Evolutionary conservation across 2,888 invertebrate species (phyloP).

Genomic region (Troides aeacus): DNA sequence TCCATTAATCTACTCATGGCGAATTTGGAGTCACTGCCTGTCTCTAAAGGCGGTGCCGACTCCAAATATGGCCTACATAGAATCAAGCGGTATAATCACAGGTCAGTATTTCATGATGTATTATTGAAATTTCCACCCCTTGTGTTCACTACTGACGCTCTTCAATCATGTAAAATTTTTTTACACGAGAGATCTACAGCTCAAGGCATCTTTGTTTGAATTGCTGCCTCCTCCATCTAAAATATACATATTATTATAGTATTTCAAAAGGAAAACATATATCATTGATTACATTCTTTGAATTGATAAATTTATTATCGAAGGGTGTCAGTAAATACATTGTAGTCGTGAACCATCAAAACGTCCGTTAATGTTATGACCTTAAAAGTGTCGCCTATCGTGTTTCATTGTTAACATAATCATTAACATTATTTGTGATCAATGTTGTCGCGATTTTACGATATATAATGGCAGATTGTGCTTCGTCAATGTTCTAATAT

Average conservation of each 20-base stretch:
- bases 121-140: too few relatives aligned
- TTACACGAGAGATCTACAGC: too few relatives aligned
- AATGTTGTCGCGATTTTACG: constrained; percentile 36
- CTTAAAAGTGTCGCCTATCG: constrained; percentile 9
- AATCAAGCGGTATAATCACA: constrained; percentile 98
- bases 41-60: constrained; percentile 98
- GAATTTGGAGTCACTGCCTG: constrained; percentile 98
- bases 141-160: too few relatives aligned
- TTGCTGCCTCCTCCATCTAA: too few relatives aligned
- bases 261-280: too few relatives aligned
- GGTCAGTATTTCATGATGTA: constrained; percentile 80
- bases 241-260: too few relatives aligned
- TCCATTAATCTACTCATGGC: constrained; percentile 99
- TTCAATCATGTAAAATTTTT: too few relatives aligned
- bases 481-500: constrained; percentile 25
- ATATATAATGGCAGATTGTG: constrained; percentile 24
- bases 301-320: neutral
- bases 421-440: constrained; percentile 37
- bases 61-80: constrained; percentile 98
- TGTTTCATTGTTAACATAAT: constrained; percentile 25
- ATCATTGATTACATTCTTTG: too few relatives aligned
- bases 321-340: constrained; percentile 7
- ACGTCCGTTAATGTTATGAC: constrained; percentile 7
- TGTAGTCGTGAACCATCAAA: neutral
- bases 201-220: too few relatives aligned